Percentiles rank a stretch among this genome's conserved stretches.
Conservation (phyloP, 2,888 invertebrate genomes). For the Scrobipalpa atriplicella region DNA sequence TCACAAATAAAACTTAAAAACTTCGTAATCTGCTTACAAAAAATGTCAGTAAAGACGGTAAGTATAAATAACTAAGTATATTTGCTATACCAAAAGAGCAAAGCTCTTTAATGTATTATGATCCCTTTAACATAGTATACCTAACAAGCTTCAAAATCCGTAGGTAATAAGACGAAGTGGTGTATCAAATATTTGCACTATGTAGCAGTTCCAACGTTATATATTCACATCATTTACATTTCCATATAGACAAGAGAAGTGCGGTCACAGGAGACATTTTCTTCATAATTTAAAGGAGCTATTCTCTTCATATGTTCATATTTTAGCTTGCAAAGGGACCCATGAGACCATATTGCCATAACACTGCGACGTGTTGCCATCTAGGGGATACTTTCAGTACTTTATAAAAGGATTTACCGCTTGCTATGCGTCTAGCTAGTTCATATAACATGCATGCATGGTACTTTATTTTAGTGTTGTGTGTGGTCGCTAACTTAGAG, state of each 20-base stretch:
- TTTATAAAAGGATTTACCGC: not conserved
- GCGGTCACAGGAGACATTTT: not conserved
- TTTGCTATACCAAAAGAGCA: not conserved
- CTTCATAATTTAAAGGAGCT: slow-evolving; percentile 13
- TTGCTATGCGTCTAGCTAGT: not conserved
- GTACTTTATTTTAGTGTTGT: too few species aligned
- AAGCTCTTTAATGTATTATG: not conserved
- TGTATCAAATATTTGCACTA: slow-evolving; percentile 4
- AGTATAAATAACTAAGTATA: not conserved
- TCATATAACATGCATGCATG: too few species aligned
- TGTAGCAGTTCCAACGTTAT: slow-evolving; percentile 6
- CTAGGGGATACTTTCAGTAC: not conserved
- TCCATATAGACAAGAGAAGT: not conserved
- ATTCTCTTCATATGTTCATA: not conserved
- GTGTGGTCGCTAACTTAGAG: too few species aligned
- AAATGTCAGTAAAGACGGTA: too few species aligned
- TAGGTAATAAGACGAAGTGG: not conserved
- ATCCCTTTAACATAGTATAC: not conserved
- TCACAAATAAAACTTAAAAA: too few species aligned
- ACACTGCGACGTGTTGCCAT: not conserved
- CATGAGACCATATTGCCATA: not conserved
- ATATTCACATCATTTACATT: not conserved
- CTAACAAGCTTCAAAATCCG: slow-evolving; percentile 2
- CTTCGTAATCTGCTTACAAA: too few species aligned
- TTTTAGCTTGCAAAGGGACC: slow-evolving; percentile 2